Evolutionary conservation across 2,113 vertebrate genomes (phyloP).

Genomic region (Buteo buteo): DNA sequence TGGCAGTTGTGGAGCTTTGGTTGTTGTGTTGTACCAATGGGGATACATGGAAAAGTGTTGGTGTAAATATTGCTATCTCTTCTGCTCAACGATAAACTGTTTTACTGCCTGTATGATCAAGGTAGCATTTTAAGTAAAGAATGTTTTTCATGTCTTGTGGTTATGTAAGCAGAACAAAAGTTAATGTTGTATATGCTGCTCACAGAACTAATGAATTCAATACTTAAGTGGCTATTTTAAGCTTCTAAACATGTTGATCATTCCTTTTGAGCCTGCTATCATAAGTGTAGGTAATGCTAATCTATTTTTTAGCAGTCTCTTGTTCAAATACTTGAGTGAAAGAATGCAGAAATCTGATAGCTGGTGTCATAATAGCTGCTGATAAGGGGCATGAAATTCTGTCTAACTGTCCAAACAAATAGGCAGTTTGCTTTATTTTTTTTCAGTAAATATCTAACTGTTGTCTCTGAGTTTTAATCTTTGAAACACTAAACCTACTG

Average conservation of each 20-base stretch:
- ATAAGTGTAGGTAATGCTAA: not conserved
- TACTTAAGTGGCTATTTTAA: not conserved
- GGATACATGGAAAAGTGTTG: not conserved
- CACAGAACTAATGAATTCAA: not conserved
- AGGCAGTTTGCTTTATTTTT: not conserved
- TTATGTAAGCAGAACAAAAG: not conserved
- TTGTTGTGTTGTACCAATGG: not conserved
- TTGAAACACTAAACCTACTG: not conserved
- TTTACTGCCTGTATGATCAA: not conserved
- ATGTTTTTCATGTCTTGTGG: not conserved
- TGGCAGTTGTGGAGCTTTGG: not conserved
- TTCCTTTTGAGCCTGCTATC: not conserved
- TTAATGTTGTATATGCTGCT: not conserved
- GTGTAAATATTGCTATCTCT: not conserved
- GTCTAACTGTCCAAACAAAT: not conserved
- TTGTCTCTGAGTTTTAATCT: not conserved
- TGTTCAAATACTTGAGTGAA: not conserved
- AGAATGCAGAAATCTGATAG: not conserved
- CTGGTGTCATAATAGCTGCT: not conserved
- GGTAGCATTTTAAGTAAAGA: not conserved
- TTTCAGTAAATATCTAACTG: not conserved
- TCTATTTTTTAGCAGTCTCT: not conserved
- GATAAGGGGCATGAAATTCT: not conserved
- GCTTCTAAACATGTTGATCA: not conserved
- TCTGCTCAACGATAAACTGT: not conserved